phyloP scores from a whole-genome alignment of 2,888 invertebrate genomes.

The Atrina japonica region DNA sequence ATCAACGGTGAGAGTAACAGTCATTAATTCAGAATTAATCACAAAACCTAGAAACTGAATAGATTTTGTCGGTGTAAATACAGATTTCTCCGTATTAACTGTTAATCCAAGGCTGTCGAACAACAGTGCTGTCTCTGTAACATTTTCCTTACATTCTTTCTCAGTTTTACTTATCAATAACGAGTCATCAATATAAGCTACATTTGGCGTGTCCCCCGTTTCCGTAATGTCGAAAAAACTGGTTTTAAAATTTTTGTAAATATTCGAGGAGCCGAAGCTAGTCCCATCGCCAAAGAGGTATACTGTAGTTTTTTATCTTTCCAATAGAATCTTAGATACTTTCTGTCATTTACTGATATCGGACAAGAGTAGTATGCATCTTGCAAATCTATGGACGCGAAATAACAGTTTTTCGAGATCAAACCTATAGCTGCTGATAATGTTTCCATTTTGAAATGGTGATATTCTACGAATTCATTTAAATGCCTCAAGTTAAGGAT shows the following conservation, averaged over 20 bases:
- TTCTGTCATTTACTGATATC: constrained; percentile 11
- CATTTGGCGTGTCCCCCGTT: constrained; percentile 47
- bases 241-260: constrained; percentile 58
- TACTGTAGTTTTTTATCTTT: constrained; percentile 28
- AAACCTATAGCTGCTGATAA: constrained; percentile 38
- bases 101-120: constrained; percentile 43
- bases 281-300: constrained; percentile 49
- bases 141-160: constrained; percentile 44
- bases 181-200: constrained; percentile 54
- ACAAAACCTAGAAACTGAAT: constrained; percentile 46
- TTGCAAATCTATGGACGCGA: constrained; percentile 44
- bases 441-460: constrained; percentile 52
- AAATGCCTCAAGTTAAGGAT: constrained; percentile 40
- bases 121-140: constrained; percentile 32
- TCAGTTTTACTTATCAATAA: constrained; percentile 35
- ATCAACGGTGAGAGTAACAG: constrained; percentile 38
- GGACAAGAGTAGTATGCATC: constrained; percentile 43
- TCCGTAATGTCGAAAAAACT: constrained; percentile 45
- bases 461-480: constrained; percentile 39
- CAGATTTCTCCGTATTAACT: constrained; percentile 45
- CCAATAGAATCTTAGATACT: constrained; percentile 38
- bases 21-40: constrained; percentile 49
- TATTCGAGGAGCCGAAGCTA: constrained; percentile 44
- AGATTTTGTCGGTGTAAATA: constrained; percentile 36
- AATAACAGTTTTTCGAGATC: constrained; percentile 38